Conservation (phyloP, 2,888 invertebrate genomes). For the Entomobrya proxima region DNA sequence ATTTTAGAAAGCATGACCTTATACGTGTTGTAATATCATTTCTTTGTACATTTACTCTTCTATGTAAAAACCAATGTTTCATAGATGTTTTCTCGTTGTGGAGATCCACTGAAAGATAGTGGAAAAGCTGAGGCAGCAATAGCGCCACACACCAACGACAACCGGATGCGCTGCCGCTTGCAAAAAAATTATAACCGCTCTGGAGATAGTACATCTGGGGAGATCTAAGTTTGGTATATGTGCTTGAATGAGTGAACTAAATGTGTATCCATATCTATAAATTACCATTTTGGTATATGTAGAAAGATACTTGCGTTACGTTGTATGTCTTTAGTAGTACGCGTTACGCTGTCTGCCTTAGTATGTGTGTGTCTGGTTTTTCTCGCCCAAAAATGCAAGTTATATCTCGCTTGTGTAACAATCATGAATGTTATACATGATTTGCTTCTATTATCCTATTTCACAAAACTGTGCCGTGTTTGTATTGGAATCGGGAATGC, state of each 20-base stretch:
- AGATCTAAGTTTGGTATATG: slow-evolving; percentile 4
- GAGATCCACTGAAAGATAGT: slow-evolving; percentile 20
- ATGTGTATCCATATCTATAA: not conserved
- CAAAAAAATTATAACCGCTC: slow-evolving; percentile 44
- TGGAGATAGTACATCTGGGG: slow-evolving; percentile 44
- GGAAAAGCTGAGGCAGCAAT: slow-evolving; percentile 31
- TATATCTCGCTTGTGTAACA: slow-evolving; percentile 56
- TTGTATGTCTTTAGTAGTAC: not conserved
- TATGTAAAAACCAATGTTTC: not conserved
- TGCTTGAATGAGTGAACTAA: not conserved
- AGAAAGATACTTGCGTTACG: not conserved
- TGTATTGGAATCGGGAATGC: not conserved
- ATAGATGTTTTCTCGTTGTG: not conserved
- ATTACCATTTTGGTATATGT: not conserved
- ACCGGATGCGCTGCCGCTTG: slow-evolving; percentile 60
- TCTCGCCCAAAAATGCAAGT: slow-evolving; percentile 21
- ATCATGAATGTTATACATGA: slow-evolving; percentile 19
- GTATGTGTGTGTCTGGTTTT: slow-evolving; percentile 44
- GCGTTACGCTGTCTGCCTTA: not conserved
- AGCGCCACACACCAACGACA: slow-evolving; percentile 40
- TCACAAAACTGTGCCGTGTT: not conserved
- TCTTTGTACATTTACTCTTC: not conserved
- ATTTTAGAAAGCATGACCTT: not conserved
- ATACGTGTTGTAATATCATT: not conserved
- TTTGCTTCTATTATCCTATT: slow-evolving; percentile 23